Conservation (phyloP, 2,113 vertebrate species). For the Nematolebias whitei region DNA sequence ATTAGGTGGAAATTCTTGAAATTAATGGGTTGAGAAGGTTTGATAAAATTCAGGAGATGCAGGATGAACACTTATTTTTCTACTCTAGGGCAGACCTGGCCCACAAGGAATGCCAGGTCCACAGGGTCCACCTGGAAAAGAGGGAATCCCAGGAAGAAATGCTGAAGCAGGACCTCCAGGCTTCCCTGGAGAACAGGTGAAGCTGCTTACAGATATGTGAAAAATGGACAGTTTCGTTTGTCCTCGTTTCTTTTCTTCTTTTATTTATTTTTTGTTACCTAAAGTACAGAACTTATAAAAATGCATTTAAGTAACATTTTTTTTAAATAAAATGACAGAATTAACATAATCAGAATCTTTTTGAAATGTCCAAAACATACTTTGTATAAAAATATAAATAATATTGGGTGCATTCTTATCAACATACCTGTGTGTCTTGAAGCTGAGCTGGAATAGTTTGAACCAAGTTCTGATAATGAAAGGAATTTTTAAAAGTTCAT, state of each 20-base stretch:
- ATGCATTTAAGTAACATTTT: background rate
- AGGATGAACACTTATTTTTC: background rate
- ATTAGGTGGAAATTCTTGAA: no score
- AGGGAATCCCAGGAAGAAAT: conserved; percentile 61
- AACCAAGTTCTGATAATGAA: no score
- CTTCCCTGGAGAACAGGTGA: conserved; percentile 71
- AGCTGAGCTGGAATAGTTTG: no score
- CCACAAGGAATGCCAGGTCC: conserved; percentile 73
- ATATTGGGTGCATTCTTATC: no score
- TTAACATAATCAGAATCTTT: background rate
- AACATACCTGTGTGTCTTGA: no score
- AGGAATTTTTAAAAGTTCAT: no score
- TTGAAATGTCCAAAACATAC: background rate
- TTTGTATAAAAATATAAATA: no score
- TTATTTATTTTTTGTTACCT: background rate
- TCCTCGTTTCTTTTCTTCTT: no score
- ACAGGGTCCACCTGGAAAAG: conserved; percentile 72
- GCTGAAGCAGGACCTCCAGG: conserved; percentile 58
- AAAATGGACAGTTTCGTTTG: no score
- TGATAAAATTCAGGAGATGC: background rate
- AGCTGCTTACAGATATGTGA: background rate
- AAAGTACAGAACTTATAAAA: background rate
- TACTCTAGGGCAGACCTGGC: conserved; percentile 70
- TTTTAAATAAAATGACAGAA: background rate
- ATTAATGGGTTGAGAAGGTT: background rate